A percentile compares a stretch with the other conserved stretches of the same genome.
These are phyloP conservation scores for Phylloscopus whistleri DNA, from an alignment of 2,113 vertebrate genomes.

Conservation along the genomic window DNA sequence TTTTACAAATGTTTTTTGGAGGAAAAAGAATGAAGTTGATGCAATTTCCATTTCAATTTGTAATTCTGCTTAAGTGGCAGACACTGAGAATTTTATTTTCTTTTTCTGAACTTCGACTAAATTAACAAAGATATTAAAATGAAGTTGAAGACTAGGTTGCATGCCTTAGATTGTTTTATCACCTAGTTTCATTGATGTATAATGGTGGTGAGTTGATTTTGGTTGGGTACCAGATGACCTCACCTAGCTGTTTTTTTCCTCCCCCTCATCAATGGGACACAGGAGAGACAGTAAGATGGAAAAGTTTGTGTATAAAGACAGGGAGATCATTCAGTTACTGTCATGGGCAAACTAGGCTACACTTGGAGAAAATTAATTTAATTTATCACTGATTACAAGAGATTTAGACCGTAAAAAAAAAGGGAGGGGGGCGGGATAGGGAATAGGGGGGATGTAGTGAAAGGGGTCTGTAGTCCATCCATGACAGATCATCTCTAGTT, in stretches of 20 bases:
- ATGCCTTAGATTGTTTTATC: background rate
- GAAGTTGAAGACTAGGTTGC: background rate
- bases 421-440: fast-evolving
- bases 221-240: fast-evolving
- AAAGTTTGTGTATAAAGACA: background rate
- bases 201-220: background rate
- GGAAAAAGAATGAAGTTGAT: background rate
- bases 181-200: background rate
- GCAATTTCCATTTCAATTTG: background rate
- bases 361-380: background rate
- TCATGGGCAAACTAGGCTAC: fast-evolving
- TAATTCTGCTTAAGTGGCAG: background rate
- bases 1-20: background rate
- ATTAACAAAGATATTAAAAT: background rate
- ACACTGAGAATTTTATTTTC: background rate
- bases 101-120: background rate
- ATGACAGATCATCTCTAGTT: background rate
- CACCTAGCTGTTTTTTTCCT: background rate
- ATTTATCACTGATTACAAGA: background rate
- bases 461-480: background rate
- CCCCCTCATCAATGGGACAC: fast-evolving
- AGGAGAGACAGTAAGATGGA: background rate
- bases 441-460: background rate
- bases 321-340: background rate
- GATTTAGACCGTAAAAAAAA: background rate